phyloP scores from a whole-genome alignment of 2,888 invertebrate genomes.

The Caenorhabditis drosophilae region DNA sequence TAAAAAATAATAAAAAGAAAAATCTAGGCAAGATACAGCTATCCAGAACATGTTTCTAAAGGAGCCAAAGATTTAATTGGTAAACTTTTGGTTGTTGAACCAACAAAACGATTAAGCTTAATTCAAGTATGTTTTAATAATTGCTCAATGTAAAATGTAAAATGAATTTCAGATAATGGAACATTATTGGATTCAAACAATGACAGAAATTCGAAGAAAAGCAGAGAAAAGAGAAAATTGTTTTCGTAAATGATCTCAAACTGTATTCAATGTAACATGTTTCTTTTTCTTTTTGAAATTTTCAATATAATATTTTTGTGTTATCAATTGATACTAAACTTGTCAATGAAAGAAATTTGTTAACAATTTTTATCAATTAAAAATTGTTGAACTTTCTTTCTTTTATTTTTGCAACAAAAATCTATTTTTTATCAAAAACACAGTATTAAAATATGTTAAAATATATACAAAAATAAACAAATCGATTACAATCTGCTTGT shows the following conservation, averaged over 20 bases:
- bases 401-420: no score
- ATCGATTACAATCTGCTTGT: constrained; percentile 20
- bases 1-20: not conserved
- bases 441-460: not conserved
- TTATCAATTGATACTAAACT: no score
- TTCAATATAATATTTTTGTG: no score
- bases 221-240: constrained; percentile 1
- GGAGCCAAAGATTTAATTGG: constrained; percentile 72
- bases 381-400: no score
- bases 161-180: not conserved
- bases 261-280: no score
- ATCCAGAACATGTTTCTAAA: constrained; percentile 70
- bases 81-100: not conserved
- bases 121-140: not conserved
- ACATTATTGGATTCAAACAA: constrained; percentile 1
- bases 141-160: not conserved
- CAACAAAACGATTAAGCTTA: not conserved
- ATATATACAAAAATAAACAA: not conserved
- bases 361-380: no score
- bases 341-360: no score
- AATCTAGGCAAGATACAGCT: constrained; percentile 68
- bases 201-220: not conserved
- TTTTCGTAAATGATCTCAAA: no score
- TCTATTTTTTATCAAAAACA: constrained; percentile 1
- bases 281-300: no score